Evolutionary conservation across 2,888 invertebrate genomes (phyloP).

Genomic region (Hecatera dysodea): DNA sequence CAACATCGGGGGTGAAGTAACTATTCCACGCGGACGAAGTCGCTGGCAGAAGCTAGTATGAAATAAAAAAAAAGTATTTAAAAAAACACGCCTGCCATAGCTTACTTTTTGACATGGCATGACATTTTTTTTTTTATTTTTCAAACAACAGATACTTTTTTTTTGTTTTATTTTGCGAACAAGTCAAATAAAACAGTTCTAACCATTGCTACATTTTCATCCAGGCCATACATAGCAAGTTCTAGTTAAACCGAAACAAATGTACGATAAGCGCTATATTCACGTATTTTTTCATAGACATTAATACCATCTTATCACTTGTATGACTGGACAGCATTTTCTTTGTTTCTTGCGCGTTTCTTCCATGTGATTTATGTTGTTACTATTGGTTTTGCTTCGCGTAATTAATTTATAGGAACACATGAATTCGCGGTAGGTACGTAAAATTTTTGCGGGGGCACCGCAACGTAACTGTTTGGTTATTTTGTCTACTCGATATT

Average conservation of each 20-base stretch:
- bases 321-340: slow-evolving; percentile 30
- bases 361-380: slow-evolving; percentile 36
- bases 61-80: too few relatives aligned
- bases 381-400: slow-evolving; percentile 18
- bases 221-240: not conserved
- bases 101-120: too few relatives aligned
- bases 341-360: slow-evolving; percentile 31
- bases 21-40: too few relatives aligned
- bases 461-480: not conserved
- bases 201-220: not conserved
- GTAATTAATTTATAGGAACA: slow-evolving; percentile 46
- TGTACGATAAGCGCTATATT: slow-evolving; percentile 3
- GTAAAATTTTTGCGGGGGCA: slow-evolving; percentile 5
- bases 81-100: too few relatives aligned
- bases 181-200: slow-evolving; percentile 8
- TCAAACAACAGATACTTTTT: not conserved
- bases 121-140: too few relatives aligned
- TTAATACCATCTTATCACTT: slow-evolving; percentile 40
- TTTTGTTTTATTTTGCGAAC: not conserved
- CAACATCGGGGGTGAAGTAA: too few relatives aligned
- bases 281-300: slow-evolving; percentile 26
- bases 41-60: too few relatives aligned
- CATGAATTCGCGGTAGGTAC: slow-evolving; percentile 1
- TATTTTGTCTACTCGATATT: too few relatives aligned
- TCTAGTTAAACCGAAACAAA: not conserved